phyloP scores from a whole-genome alignment of 2,797 vertebrate species.

The Peromyscus melanophrys region DNA sequence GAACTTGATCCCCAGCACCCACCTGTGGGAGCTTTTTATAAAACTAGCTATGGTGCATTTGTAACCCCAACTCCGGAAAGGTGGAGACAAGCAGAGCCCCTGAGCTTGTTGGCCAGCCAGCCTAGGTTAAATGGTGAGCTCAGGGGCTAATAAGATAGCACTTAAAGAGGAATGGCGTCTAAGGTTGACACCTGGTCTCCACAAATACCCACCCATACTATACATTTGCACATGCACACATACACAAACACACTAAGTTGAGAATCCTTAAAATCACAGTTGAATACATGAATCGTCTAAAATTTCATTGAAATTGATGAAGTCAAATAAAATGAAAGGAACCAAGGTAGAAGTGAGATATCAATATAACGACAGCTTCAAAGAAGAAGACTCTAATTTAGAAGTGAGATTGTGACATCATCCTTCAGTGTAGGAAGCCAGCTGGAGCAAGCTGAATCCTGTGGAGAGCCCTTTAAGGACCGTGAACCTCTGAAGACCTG shows the following conservation, averaged over 20 bases:
- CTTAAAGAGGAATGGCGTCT: background rate
- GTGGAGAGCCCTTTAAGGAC: background rate
- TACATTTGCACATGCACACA: background rate
- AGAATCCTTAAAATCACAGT: conserved; percentile 34
- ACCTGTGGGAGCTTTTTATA: background rate
- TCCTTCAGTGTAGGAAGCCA: background rate
- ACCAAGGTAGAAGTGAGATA: background rate
- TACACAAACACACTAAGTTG: background rate
- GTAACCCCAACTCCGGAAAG: background rate
- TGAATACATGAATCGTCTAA: conserved; percentile 25
- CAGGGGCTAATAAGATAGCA: background rate
- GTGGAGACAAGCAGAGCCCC: background rate
- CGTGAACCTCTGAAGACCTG: background rate
- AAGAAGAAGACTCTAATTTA: background rate
- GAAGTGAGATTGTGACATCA: background rate
- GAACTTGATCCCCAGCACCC: background rate
- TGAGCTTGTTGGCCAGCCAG: background rate
- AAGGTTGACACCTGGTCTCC: background rate
- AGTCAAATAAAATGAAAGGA: conserved; percentile 32
- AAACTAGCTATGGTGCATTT: background rate
- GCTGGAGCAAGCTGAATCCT: background rate
- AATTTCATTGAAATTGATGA: conserved; percentile 32
- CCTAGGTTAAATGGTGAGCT: background rate
- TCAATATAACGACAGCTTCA: background rate
- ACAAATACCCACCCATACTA: background rate